Conservation (phyloP, 1,140 invertebrate species). For the Heliconius hewitsoni region DNA sequence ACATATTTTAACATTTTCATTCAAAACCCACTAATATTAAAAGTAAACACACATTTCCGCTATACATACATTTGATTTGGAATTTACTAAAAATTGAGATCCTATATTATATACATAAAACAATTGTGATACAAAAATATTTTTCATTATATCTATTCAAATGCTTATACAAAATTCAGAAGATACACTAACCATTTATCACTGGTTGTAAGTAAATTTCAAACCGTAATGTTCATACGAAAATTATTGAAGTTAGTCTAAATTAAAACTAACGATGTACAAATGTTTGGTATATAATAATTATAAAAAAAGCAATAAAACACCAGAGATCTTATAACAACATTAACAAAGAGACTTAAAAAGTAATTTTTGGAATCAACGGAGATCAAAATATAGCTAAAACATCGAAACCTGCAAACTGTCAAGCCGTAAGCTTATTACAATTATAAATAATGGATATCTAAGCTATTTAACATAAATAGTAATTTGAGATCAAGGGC, state of each 20-base stretch:
- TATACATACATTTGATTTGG: slow-evolving; percentile 54
- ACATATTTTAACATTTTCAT: slow-evolving; percentile 70
- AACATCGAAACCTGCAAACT: slow-evolving; percentile 30
- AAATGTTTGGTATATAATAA: neutral
- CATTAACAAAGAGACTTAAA: slow-evolving; percentile 46
- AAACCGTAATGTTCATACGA: neutral
- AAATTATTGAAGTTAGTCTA: neutral
- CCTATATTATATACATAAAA: slow-evolving; percentile 45
- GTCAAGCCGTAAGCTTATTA: slow-evolving; percentile 37
- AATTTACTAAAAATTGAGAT: slow-evolving; percentile 71
- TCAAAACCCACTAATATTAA: slow-evolving; percentile 46
- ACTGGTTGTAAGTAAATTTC: slow-evolving; percentile 2
- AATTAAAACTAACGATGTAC: neutral
- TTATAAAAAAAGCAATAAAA: slow-evolving; percentile 8
- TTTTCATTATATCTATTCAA: slow-evolving; percentile 26
- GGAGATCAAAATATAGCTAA: slow-evolving; percentile 60
- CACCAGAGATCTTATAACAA: slow-evolving; percentile 24
- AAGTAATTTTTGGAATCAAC: slow-evolving; percentile 61
- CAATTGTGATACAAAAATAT: slow-evolving; percentile 31
- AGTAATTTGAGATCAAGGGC: slow-evolving; percentile 78
- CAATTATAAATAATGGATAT: slow-evolving; percentile 66
- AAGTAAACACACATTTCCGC: slow-evolving; percentile 49
- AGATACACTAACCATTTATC: slow-evolving; percentile 23
- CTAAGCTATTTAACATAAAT: slow-evolving; percentile 70
- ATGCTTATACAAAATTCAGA: slow-evolving; percentile 19